phyloP scores from a whole-genome alignment of 2,888 invertebrate genomes.

The Protula sp. region DNA sequence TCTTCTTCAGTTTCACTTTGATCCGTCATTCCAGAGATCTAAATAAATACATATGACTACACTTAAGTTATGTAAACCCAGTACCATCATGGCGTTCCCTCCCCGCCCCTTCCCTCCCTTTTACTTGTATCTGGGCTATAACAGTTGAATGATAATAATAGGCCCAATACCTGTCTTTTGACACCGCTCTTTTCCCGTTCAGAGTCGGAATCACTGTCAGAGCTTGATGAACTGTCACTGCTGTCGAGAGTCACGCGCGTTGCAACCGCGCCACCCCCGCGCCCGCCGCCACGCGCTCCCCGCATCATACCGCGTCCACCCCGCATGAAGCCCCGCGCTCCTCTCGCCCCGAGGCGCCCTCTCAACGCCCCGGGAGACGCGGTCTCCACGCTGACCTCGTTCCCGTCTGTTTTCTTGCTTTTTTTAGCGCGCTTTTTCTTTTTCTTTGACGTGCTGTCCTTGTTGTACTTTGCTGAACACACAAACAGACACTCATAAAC shows the following conservation, averaged over 20 bases:
- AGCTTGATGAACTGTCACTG: not conserved
- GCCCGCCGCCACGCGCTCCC: conserved; percentile 1
- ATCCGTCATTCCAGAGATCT: conserved; percentile 12
- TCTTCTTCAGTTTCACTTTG: conserved; percentile 36
- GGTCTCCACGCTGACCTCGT: too few relatives aligned
- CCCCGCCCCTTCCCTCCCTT: too few relatives aligned
- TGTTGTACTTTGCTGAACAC: conserved; percentile 49
- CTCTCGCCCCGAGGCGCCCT: conserved; percentile 34
- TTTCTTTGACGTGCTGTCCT: conserved; percentile 32
- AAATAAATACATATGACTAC: too few relatives aligned
- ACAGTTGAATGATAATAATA: not conserved
- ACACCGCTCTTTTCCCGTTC: not conserved
- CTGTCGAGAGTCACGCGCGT: not conserved
- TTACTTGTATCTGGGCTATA: too few relatives aligned
- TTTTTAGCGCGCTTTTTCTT: conserved; percentile 20
- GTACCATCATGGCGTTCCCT: too few relatives aligned
- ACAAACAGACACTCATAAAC: not conserved
- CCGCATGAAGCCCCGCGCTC: not conserved
- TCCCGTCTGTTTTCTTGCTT: conserved; percentile 10
- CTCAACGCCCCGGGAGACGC: too few relatives aligned
- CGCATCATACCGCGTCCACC: conserved; percentile 5
- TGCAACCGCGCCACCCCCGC: conserved; percentile 13
- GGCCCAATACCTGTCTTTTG: not conserved
- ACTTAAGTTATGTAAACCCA: too few relatives aligned
- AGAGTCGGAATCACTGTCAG: conserved; percentile 2